Percentiles rank a stretch among this genome's conserved stretches.
phyloP scores from a whole-genome alignment of 2,113 vertebrate genomes.

The Mugil cephalus region DNA sequence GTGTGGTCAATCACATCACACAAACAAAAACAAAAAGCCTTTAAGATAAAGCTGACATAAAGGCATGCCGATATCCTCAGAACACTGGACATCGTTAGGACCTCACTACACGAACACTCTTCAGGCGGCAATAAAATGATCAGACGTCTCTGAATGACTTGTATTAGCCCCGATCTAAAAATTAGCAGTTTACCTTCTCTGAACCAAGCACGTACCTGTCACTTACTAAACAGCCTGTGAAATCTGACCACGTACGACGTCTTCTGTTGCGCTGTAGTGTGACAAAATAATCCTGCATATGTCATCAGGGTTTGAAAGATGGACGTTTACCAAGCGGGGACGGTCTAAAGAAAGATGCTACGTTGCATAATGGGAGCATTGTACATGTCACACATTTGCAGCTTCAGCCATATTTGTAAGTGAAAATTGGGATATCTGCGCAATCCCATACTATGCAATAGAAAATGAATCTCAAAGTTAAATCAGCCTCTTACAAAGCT shows the following conservation, averaged over 20 bases:
- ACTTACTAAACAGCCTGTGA: not conserved
- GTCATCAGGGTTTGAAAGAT: conserved; percentile 1
- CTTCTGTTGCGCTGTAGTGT: not conserved
- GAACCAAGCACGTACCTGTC: too few relatives aligned
- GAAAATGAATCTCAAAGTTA: not conserved
- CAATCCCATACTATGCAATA: too few relatives aligned
- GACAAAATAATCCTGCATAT: not conserved
- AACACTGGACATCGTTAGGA: not conserved
- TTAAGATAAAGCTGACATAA: not conserved
- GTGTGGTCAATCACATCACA: not conserved
- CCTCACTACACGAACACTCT: not conserved
- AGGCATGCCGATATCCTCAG: not conserved
- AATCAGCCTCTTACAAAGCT: not conserved
- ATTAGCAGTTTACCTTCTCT: too few relatives aligned
- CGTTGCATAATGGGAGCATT: not conserved
- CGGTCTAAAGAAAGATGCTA: not conserved
- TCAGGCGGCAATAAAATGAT: not conserved
- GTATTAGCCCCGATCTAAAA: not conserved
- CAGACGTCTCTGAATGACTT: not conserved
- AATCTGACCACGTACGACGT: not conserved
- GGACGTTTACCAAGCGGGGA: not conserved
- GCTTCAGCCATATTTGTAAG: not conserved
- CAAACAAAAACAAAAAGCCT: conserved; percentile 17
- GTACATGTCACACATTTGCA: not conserved
- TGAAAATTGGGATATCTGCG: too few relatives aligned